Evolutionary conservation across 2,888 invertebrate species (phyloP), one percentile per base, ranked within the genome.

Genomic region (Ochropacha duplaris): DNA sequence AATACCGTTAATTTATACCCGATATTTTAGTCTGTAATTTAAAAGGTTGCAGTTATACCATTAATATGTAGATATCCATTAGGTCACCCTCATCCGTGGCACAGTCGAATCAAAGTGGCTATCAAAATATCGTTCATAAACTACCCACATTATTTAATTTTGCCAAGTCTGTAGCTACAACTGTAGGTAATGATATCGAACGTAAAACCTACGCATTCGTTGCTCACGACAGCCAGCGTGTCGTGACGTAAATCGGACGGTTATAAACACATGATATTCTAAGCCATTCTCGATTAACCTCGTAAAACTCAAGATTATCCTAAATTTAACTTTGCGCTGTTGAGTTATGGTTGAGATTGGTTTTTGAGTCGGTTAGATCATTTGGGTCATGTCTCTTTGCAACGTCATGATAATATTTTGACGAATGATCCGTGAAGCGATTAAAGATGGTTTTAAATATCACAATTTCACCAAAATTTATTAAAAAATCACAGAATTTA

Each of bases 191-290:
- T n/a, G 16, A 44, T 49, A 56, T 51, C 57, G 54, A 55, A 28
- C 49, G 57, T 57, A 54, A 52, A 16, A 22, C 59, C 61, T 57
- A 57, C 56, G 61, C 64, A 49, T 28, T 12, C 52, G 24, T 31
- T 36, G 54, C 54, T 57, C 58, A 62, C 68, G 57, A 62, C 57
- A 74, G 78, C 71, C 76, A 71, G 72, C 68, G 64, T 70, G 67
- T 70, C 72, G 70, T 75, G 76, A 81, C 80, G 78, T 66, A 78
- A 69, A 71, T 61, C 60, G 51, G 59, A 64, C 69, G 69, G 55
- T 60, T 71, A 70, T 72, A 74, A 62, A 14, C 31, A 66, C 70
- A 52, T 54, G 60, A 62, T 76, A 77, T 79, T 76, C 79, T 74
- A 57, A 65, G 63, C 63, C 62, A 59, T 58, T 61, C 67, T 57